Percentiles rank a stretch among this genome's conserved stretches.
phyloP scores from a whole-genome alignment of 2,888 invertebrate genomes.

The Perizoma affinitatum region DNA sequence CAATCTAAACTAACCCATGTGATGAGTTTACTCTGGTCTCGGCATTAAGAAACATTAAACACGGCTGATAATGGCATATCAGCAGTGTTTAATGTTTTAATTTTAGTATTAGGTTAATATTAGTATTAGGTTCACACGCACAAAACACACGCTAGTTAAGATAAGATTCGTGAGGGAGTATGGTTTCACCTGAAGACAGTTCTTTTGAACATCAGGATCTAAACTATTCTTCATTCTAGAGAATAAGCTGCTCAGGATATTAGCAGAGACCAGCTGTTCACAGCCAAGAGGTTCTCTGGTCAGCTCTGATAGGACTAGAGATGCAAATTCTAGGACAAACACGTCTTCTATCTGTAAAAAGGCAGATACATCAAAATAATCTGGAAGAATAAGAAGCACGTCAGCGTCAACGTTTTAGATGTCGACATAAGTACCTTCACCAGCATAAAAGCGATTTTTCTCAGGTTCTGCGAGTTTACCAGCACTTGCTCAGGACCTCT shows the following conservation, averaged over 20 bases:
- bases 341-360: conserved; percentile 70
- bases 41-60: too few relatives aligned
- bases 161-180: background rate
- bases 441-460: conserved; percentile 68
- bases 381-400: too few relatives aligned
- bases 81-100: too few relatives aligned
- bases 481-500: conserved; percentile 75
- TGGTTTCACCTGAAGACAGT: conserved; percentile 75
- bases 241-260: conserved; percentile 73
- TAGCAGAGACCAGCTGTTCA: conserved; percentile 72
- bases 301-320: conserved; percentile 76
- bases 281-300: conserved; percentile 77
- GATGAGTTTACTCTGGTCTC: too few relatives aligned
- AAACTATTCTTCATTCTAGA: conserved; percentile 74
- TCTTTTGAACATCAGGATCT: conserved; percentile 84
- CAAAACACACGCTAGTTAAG: too few relatives aligned
- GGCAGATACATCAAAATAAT: background rate
- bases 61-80: too few relatives aligned
- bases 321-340: conserved; percentile 82
- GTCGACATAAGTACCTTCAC: conserved; percentile 54
- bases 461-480: conserved; percentile 62
- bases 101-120: too few relatives aligned
- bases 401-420: too few relatives aligned
- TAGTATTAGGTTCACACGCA: too few relatives aligned
- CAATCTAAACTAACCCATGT: too few relatives aligned